A percentile compares a stretch with the other conserved stretches of the same genome.
Evolutionary conservation across 2,113 vertebrate species (phyloP).

Genomic region (Pelusios castaneus): DNA sequence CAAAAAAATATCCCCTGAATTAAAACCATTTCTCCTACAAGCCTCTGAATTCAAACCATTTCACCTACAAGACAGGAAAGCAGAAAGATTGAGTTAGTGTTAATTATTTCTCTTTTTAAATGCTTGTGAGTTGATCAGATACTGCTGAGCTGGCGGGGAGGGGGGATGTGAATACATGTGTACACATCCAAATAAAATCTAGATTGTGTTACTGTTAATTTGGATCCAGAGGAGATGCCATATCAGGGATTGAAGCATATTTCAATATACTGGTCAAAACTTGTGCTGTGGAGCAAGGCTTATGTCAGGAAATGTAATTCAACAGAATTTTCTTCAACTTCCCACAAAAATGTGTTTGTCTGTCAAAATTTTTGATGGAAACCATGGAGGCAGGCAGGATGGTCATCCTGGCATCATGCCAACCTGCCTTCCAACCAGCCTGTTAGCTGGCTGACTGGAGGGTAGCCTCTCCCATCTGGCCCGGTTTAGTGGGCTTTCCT

Average conservation of each 20-base stretch:
- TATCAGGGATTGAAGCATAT: neutral
- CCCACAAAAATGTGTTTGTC: accelerated
- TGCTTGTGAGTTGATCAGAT: neutral
- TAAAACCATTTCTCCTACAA: accelerated
- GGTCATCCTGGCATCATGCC: neutral
- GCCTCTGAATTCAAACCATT: too few relatives aligned
- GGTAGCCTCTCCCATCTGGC: accelerated
- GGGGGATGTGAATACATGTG: neutral
- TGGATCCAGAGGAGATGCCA: accelerated
- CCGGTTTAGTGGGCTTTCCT: accelerated
- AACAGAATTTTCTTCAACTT: accelerated
- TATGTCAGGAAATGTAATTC: neutral
- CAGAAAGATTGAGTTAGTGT: neutral
- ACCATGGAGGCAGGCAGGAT: neutral
- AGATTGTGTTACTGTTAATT: neutral
- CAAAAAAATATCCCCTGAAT: neutral
- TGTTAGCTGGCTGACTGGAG: neutral
- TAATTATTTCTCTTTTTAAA: neutral
- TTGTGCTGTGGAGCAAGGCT: neutral
- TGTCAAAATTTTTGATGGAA: neutral
- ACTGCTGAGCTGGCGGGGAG: neutral
- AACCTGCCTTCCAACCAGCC: neutral
- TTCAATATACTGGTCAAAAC: neutral
- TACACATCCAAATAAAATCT: neutral
- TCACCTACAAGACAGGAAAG: accelerated